These are phyloP conservation scores for Netelia fuscicornis DNA, from an alignment of 2,888 invertebrate genomes.

Conservation along the genomic window DNA sequence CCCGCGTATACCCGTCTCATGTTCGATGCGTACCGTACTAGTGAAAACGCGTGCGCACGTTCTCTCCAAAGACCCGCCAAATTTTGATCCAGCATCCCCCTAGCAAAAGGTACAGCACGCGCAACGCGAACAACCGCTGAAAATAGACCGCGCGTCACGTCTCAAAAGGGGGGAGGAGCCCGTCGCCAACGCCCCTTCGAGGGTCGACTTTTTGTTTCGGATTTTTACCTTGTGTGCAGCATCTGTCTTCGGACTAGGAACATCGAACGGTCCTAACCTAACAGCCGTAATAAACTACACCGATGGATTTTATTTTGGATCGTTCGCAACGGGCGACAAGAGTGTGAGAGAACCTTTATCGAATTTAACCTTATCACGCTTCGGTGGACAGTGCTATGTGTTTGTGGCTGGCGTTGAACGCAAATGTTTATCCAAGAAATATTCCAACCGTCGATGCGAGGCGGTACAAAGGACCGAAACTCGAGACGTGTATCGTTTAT, in stretches of 20 bases:
- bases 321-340: not conserved
- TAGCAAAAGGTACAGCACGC: conserved; percentile 15
- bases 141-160: conserved; percentile 43
- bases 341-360: no score
- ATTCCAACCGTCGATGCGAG: no score
- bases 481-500: not conserved
- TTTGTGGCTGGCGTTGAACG: no score
- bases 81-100: conserved; percentile 10
- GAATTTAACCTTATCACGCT: no score
- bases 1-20: not conserved
- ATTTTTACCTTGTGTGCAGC: conserved; percentile 36
- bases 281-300: not conserved
- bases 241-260: conserved; percentile 17
- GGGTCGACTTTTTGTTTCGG: conserved; percentile 61
- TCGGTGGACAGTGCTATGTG: no score
- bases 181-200: conserved; percentile 74
- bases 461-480: not conserved
- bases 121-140: conserved; percentile 26
- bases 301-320: not conserved
- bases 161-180: conserved; percentile 74
- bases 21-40: not conserved
- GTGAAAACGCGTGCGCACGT: not conserved
- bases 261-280: not conserved
- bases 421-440: no score
- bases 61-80: conserved; percentile 13